Conservation (phyloP, 2,797 vertebrate genomes). For the Tamandua tetradactyla region DNA sequence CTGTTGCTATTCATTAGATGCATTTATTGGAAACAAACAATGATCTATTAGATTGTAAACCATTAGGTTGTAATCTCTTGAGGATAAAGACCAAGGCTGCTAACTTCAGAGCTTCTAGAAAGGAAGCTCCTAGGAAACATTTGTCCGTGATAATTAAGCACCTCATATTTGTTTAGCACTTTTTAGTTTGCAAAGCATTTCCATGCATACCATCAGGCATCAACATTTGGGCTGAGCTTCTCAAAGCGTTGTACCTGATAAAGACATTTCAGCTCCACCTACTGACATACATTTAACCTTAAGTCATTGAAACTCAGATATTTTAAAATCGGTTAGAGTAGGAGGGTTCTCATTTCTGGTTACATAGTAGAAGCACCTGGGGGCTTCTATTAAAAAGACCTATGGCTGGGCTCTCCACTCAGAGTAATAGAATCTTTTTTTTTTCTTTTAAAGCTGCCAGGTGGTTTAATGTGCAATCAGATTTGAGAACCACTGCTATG, state of each 20-base stretch:
- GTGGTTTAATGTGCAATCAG: not conserved
- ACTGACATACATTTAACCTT: not conserved
- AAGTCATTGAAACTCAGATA: not conserved
- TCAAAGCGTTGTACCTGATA: not conserved
- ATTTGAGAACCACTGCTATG: not conserved
- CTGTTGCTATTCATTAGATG: not conserved
- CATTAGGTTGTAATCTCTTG: not conserved
- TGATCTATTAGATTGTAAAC: not conserved
- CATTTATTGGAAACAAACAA: slow-evolving; percentile 23
- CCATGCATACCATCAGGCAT: not conserved
- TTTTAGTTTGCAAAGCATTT: slow-evolving; percentile 11
- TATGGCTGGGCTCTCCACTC: not conserved
- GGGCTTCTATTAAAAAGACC: slow-evolving; percentile 2
- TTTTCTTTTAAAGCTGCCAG: not conserved
- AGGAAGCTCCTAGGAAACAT: not conserved
- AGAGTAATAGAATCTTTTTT: not conserved
- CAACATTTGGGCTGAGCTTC: not conserved
- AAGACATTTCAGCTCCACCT: not conserved
- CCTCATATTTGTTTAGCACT: not conserved
- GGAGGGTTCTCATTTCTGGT: not conserved
- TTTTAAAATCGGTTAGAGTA: slow-evolving; percentile 10
- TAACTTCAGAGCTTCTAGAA: not conserved
- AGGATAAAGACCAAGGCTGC: not conserved
- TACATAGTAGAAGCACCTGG: not conserved
- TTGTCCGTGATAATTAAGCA: not conserved